A percentile compares a stretch with the other conserved stretches of the same genome.
phyloP scores from a whole-genome alignment of 2,888 invertebrate genomes.

The Sinentomon sp. region DNA sequence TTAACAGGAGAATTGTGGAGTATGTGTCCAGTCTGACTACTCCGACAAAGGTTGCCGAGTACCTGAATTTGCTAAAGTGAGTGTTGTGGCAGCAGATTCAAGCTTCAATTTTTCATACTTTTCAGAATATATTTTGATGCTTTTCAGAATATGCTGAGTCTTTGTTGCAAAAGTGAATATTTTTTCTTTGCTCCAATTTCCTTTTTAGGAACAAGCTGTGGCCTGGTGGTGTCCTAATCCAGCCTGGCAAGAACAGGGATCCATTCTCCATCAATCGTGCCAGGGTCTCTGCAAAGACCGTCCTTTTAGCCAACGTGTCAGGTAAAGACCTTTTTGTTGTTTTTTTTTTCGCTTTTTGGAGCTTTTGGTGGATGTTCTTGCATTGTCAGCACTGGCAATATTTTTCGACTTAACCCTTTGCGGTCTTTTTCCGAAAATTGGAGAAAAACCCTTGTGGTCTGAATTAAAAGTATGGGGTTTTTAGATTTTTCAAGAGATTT shows the following conservation, averaged over 20 bases:
- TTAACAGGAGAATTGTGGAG: constrained; percentile 62
- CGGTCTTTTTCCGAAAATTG: too few species aligned
- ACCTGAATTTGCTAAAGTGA: constrained; percentile 57
- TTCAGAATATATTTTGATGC: too few species aligned
- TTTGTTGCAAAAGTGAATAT: constrained; percentile 2
- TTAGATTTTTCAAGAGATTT: too few species aligned
- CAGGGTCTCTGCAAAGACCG: constrained; percentile 56
- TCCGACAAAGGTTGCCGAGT: constrained; percentile 62
- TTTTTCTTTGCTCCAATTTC: constrained; percentile 1
- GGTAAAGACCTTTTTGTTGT: constrained; percentile 24
- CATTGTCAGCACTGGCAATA: too few species aligned
- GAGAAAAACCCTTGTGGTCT: too few species aligned
- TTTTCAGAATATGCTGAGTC: too few species aligned
- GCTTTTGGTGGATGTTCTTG: too few species aligned
- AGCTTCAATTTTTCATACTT: neutral
- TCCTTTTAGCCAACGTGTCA: constrained; percentile 51
- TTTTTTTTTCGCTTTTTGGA: neutral
- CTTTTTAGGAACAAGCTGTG: constrained; percentile 26
- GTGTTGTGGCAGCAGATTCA: constrained; percentile 18
- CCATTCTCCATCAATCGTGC: constrained; percentile 38
- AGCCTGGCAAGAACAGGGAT: constrained; percentile 26
- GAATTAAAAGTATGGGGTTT: too few species aligned
- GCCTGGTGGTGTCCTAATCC: constrained; percentile 28
- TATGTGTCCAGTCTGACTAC: constrained; percentile 62
- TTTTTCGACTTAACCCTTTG: too few species aligned